Conservation (phyloP, 2,888 invertebrate species). For the Catocala fraxini region DNA sequence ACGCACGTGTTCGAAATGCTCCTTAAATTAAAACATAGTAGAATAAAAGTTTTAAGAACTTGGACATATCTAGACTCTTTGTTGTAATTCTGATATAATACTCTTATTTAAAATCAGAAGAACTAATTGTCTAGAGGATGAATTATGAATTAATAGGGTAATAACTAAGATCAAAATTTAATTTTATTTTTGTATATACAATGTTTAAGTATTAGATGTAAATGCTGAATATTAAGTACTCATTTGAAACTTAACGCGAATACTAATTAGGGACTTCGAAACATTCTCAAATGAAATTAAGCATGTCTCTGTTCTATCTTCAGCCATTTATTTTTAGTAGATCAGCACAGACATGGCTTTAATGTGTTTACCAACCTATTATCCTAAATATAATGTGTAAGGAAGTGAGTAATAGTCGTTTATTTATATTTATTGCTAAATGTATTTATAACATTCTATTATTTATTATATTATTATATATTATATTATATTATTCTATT, state of each 20-base stretch:
- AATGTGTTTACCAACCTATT: constrained; percentile 5
- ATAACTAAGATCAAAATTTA: constrained; percentile 16
- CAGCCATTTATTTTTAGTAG: constrained; percentile 3
- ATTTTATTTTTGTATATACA: constrained; percentile 18
- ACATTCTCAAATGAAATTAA: constrained; percentile 13
- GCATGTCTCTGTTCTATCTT: constrained; percentile 13
- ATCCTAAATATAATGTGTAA: too few species aligned
- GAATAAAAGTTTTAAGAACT: background rate
- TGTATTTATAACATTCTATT: too few species aligned
- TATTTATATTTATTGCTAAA: too few species aligned
- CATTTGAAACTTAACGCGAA: constrained; percentile 26
- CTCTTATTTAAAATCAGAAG: too few species aligned
- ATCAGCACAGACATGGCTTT: constrained; percentile 23
- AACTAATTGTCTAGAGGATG: constrained; percentile 3
- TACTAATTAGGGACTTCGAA: constrained; percentile 26
- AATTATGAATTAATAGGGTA: constrained; percentile 1
- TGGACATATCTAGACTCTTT: too few species aligned
- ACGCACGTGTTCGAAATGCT: constrained; percentile 6
- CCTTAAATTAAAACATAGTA: constrained; percentile 3
- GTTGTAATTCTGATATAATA: too few species aligned
- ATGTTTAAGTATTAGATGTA: constrained; percentile 14
- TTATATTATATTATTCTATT: too few species aligned
- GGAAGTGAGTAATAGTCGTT: too few species aligned
- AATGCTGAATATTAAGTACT: constrained; percentile 29
- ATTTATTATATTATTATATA: too few species aligned